A percentile compares a stretch with the other conserved stretches of the same genome.
Evolutionary conservation across 2,888 invertebrate genomes (phyloP).

Genomic region (Caenorhabditis virilis): DNA sequence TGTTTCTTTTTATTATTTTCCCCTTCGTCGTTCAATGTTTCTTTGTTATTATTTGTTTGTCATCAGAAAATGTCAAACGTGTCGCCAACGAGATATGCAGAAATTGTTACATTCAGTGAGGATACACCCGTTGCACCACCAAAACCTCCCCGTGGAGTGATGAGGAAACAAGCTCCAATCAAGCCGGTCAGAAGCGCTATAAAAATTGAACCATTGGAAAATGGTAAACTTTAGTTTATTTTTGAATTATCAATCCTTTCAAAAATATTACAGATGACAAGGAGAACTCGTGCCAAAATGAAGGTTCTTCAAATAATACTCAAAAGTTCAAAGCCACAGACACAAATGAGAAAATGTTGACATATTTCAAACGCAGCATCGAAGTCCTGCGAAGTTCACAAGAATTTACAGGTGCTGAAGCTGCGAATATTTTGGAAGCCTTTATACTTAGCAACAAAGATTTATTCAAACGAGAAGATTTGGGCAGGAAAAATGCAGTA

Average conservation of each 20-base stretch:
- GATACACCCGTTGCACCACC: constrained; percentile 29
- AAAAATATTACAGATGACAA: constrained; percentile 18
- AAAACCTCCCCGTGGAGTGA: constrained; percentile 32
- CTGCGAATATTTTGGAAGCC: constrained; percentile 26
- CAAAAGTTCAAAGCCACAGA: constrained; percentile 29
- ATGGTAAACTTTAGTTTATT: not conserved
- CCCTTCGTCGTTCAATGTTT: not conserved
- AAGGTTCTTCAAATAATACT: too few species aligned
- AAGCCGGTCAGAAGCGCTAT: constrained; percentile 32
- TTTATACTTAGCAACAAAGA: constrained; percentile 18
- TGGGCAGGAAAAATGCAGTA: constrained; percentile 25
- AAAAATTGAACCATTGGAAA: constrained; percentile 20
- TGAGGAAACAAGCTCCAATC: constrained; percentile 30
- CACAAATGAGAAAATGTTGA: constrained; percentile 23
- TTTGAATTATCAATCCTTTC: not conserved
- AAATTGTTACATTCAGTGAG: constrained; percentile 15
- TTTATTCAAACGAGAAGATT: constrained; percentile 23
- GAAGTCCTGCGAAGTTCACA: constrained; percentile 5
- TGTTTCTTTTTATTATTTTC: not conserved
- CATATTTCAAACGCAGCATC: constrained; percentile 33
- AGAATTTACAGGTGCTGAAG: constrained; percentile 37
- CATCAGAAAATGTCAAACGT: not conserved
- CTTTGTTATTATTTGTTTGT: constrained; percentile 5
- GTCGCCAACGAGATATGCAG: not conserved
- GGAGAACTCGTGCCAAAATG: constrained; percentile 13